Evolutionary conservation across 2,888 invertebrate species (phyloP).

Genomic region (Agelastica alni): DNA sequence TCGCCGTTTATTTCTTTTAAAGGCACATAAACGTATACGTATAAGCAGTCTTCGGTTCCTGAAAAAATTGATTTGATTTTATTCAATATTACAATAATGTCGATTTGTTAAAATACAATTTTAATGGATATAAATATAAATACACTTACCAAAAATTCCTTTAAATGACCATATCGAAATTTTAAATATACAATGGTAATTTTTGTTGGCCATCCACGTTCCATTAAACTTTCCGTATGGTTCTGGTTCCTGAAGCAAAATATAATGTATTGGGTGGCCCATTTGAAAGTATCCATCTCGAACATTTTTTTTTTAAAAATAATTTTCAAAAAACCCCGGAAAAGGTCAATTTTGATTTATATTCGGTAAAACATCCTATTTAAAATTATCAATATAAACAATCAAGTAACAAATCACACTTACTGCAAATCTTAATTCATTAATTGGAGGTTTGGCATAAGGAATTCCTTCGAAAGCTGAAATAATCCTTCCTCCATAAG

Average conservation of each 20-base stretch:
- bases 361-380: too few relatives aligned
- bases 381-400: not conserved
- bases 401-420: conserved; percentile 1
- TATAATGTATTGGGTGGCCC: too few relatives aligned
- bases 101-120: not conserved
- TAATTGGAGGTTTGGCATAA: conserved; percentile 43
- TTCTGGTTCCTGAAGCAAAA: conserved; percentile 43
- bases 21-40: conserved; percentile 66
- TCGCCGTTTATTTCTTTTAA: conserved; percentile 53
- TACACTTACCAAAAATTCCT: too few relatives aligned
- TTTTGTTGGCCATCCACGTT: conserved; percentile 39
- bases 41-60: conserved; percentile 72
- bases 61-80: too few relatives aligned
- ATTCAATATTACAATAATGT: too few relatives aligned
- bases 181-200: conserved; percentile 44
- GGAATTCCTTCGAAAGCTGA: conserved; percentile 46
- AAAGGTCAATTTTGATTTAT: too few relatives aligned
- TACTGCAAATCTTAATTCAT: conserved; percentile 42
- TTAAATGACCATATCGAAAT: too few relatives aligned
- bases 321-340: conserved; percentile 9
- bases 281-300: too few relatives aligned
- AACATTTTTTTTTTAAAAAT: too few relatives aligned
- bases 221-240: conserved; percentile 44
- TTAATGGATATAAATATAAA: too few relatives aligned
- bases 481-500: conserved; percentile 38